Base-by-base conservation (phyloP, 2,113 vertebrate genomes). In the Acanthisitta chloris region DNA sequence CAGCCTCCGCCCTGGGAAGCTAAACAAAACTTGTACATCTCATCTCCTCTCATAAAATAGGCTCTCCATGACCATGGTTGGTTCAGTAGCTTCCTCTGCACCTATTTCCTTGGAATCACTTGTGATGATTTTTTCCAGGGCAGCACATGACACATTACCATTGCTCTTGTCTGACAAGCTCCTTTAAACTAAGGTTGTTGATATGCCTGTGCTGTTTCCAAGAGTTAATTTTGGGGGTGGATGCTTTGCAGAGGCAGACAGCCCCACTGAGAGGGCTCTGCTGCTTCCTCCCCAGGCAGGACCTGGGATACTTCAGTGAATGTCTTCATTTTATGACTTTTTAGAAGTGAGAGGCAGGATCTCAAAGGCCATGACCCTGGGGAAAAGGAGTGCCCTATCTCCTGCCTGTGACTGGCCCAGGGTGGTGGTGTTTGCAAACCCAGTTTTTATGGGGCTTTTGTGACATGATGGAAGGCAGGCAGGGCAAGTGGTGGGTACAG, bases 391-490 rank as follows among this genome's bases (percentile, higher is more conserved):
- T 3, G 17, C 19, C 67, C 86, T 97, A 95, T 95, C 95, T 91
- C 69, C 77, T 79, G 78, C 26, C 57, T 1, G 74, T 96, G 90
- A 78, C 90, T 95, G 85, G 90, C 52, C 54, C 90, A 34, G 89
- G 59, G 54, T 88, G 83, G 94, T 92, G 67, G 57, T 95, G 72
- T 73, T 97, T 93, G 91, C 72, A 94, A 94, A 34, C 9, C 6
- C 55, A n/a, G 19, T 29, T 94, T 97, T 97, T 97, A 97, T 96
- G 84, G 74, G 95, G 43, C 18, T 94, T 95, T 94, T 90, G 62
- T 82, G 95, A 92, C 62, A 31, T 29, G 88, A 89, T 15, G 15
- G 92, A 91, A 80, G 36, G n/a, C 85, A 90, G 77, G 59, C 78
- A 65, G 91, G 57, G 21, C 1, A n/a, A 26, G 21, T 55, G 38